A percentile compares a stretch with the other conserved stretches of the same genome.
These are phyloP conservation scores for Amblyopsis rosae DNA, from an alignment of 2,113 vertebrate genomes.

Conservation along the genomic window DNA sequence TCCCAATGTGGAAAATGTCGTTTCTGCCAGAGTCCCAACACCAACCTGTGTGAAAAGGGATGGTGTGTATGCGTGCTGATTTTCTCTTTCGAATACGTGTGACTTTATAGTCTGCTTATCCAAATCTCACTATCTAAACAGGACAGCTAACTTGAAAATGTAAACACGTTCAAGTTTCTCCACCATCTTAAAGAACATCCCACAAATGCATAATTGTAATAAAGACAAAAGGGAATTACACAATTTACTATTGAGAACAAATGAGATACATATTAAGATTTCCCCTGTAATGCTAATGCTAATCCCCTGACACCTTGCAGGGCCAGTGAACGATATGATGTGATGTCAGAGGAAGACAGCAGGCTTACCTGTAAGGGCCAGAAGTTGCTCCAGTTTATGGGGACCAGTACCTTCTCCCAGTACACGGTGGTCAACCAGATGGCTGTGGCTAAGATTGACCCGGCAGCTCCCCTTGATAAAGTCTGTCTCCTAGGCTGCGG, in stretches of 20 bases:
- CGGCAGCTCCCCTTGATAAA: constrained; percentile 80
- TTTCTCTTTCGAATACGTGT: not conserved
- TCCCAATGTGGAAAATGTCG: constrained; percentile 82
- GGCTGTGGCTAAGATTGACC: constrained; percentile 74
- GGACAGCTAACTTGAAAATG: too few species aligned
- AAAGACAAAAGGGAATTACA: too few species aligned
- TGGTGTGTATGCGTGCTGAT: constrained; percentile 69
- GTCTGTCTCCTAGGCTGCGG: constrained; percentile 83
- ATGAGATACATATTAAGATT: not conserved
- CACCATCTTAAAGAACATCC: too few species aligned
- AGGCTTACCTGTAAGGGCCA: constrained; percentile 82
- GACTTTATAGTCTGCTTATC: too few species aligned
- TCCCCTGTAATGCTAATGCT: not conserved
- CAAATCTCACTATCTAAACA: too few species aligned
- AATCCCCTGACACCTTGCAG: constrained; percentile 37
- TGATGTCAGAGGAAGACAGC: constrained; percentile 71
- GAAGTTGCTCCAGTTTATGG: constrained; percentile 78
- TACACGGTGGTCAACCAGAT: constrained; percentile 83
- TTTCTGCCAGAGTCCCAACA: constrained; percentile 77
- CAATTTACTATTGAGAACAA: too few species aligned
- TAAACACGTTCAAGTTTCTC: too few species aligned
- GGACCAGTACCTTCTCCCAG: constrained; percentile 84
- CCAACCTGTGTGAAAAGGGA: constrained; percentile 78
- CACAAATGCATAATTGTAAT: too few species aligned
- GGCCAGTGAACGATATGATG: constrained; percentile 34